Conservation (phyloP, 2,888 invertebrate species). For the Tinea trinotella region DNA sequence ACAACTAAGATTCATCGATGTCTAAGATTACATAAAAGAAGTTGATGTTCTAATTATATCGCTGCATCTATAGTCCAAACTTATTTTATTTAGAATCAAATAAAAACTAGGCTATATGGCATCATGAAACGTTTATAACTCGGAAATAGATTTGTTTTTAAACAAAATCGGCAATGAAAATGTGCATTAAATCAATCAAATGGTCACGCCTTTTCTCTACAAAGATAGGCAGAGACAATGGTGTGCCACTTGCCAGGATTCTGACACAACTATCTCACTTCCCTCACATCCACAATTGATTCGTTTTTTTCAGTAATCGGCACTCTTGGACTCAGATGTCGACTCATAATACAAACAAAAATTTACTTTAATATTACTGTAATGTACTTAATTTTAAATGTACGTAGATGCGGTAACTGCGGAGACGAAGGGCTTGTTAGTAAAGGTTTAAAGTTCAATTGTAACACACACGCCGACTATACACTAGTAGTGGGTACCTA, state of each 20-base stretch:
- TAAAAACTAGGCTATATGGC: neutral
- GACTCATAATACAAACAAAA: no score
- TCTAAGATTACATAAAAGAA: slow-evolving; percentile 15
- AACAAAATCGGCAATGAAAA: neutral
- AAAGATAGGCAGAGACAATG: no score
- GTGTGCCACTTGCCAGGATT: no score
- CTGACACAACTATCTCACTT: no score
- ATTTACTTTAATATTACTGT: no score
- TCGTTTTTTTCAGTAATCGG: no score
- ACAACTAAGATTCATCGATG: no score
- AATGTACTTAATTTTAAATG: no score
- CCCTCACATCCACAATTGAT: no score
- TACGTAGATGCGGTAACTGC: neutral
- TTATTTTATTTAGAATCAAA: neutral
- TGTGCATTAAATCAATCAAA: no score
- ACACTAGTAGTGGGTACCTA: neutral
- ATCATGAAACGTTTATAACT: neutral
- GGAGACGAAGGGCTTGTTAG: neutral
- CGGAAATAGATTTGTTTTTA: neutral
- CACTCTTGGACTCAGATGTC: no score
- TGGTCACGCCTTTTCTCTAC: no score
- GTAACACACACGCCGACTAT: neutral
- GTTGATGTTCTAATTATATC: slow-evolving; percentile 7
- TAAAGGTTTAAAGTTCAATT: slow-evolving; percentile 9
- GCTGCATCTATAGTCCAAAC: neutral